Conservation (phyloP, 2,888 invertebrate species). For the Cosmia pyralina region DNA sequence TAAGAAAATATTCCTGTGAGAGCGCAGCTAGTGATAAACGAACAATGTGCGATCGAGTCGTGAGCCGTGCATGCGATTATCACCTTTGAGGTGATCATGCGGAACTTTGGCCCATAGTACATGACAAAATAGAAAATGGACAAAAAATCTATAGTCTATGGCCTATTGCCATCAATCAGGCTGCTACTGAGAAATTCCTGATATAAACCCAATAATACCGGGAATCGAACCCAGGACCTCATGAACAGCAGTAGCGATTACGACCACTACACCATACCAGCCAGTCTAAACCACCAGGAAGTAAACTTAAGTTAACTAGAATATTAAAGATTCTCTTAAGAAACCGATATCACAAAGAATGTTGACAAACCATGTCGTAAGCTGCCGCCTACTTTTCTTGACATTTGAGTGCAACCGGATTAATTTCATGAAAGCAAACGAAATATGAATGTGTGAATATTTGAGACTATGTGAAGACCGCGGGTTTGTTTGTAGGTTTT, state of each 20-base stretch:
- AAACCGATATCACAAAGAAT: slow-evolving; percentile 29
- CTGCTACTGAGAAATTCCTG: too few relatives aligned
- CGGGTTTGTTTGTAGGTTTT: background rate
- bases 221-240: background rate
- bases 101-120: too few relatives aligned
- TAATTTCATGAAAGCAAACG: slow-evolving; percentile 44
- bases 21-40: too few relatives aligned
- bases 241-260: too few relatives aligned
- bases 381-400: slow-evolving; percentile 26
- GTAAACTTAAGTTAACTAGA: background rate
- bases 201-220: too few relatives aligned
- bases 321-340: slow-evolving; percentile 11
- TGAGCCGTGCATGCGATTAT: too few relatives aligned
- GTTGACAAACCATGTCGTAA: slow-evolving; percentile 28
- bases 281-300: slow-evolving; percentile 19
- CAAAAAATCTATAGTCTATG: too few relatives aligned
- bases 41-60: too few relatives aligned
- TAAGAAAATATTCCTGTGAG: too few relatives aligned
- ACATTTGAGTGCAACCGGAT: slow-evolving; percentile 38
- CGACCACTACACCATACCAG: background rate
- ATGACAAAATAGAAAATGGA: too few relatives aligned
- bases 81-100: too few relatives aligned
- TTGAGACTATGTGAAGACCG: background rate
- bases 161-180: too few relatives aligned
- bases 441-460: slow-evolving; percentile 17